phyloP scores from a whole-genome alignment of 2,888 invertebrate species.

The Melieria picta region DNA sequence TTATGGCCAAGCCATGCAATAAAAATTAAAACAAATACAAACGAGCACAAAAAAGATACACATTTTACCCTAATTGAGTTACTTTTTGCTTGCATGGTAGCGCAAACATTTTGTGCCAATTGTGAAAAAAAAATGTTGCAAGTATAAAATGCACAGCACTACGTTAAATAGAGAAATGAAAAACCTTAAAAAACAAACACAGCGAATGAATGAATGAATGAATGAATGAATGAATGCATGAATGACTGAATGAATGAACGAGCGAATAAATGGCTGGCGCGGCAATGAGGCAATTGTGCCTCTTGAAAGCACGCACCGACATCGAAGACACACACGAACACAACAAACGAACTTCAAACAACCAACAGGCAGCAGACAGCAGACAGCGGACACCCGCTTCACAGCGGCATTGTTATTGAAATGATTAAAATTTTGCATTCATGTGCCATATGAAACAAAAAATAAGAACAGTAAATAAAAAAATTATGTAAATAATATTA shows the following conservation, averaged over 20 bases:
- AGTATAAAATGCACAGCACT: background rate
- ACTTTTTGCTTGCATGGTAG: slow-evolving; percentile 22
- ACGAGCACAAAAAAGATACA: slow-evolving; percentile 6
- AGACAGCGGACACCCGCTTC: slow-evolving; percentile 6
- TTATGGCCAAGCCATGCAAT: too few relatives aligned
- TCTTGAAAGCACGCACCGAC: too few relatives aligned
- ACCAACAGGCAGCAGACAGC: background rate
- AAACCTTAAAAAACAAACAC: too few relatives aligned
- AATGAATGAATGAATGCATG: background rate
- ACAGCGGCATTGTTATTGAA: slow-evolving; percentile 7
- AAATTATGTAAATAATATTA: background rate
- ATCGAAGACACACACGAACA: too few relatives aligned
- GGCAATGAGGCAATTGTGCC: background rate
- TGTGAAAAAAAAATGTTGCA: too few relatives aligned
- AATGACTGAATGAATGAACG: too few relatives aligned
- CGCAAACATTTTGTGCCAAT: slow-evolving; percentile 1
- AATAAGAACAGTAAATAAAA: background rate
- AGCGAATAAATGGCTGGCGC: background rate
- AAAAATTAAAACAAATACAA: too few relatives aligned
- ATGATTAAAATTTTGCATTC: slow-evolving; percentile 9
- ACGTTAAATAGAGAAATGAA: background rate
- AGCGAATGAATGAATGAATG: slow-evolving; percentile 9
- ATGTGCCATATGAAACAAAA: background rate
- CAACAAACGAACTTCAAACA: too few relatives aligned
- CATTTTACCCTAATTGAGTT: slow-evolving; percentile 30